phyloP scores from a whole-genome alignment of 2,888 invertebrate genomes.

The Melangyna quadrimaculata region DNA sequence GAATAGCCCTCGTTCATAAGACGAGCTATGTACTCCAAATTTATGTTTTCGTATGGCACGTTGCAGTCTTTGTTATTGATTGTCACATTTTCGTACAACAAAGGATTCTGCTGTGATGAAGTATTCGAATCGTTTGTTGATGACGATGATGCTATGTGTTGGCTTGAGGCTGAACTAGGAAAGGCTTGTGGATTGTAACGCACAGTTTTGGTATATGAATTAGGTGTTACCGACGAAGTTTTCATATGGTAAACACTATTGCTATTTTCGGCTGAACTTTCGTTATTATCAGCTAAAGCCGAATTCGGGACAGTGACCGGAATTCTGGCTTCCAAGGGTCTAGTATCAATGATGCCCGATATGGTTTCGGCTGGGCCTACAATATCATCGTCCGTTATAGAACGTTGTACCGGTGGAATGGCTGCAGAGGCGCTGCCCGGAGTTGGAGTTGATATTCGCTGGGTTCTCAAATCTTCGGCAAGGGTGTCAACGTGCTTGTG shows the following conservation, averaged over 20 bases:
- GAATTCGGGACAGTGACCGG: conserved; percentile 71
- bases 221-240: conserved; percentile 45
- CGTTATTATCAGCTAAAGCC: conserved; percentile 38
- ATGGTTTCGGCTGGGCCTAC: conserved; percentile 89
- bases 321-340: conserved; percentile 80
- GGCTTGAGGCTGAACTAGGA: conserved; percentile 58
- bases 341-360: conserved; percentile 86
- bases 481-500: conserved; percentile 76
- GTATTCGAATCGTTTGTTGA: conserved; percentile 63
- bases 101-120: conserved; percentile 74
- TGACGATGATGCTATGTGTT: conserved; percentile 67
- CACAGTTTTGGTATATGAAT: conserved; percentile 61
- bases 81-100: conserved; percentile 81
- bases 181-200: conserved; percentile 69
- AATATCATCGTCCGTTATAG: conserved; percentile 79
- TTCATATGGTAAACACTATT: conserved; percentile 57
- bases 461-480: conserved; percentile 78
- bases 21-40: conserved; percentile 94
- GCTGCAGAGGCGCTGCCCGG: conserved; percentile 46
- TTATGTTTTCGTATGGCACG: conserved; percentile 92
- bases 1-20: conserved; percentile 95
- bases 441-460: conserved; percentile 74
- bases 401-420: conserved; percentile 73
- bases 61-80: conserved; percentile 82
- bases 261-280: conserved; percentile 56